Conservation (phyloP, 2,113 vertebrate species). For the Solea solea region DNA sequence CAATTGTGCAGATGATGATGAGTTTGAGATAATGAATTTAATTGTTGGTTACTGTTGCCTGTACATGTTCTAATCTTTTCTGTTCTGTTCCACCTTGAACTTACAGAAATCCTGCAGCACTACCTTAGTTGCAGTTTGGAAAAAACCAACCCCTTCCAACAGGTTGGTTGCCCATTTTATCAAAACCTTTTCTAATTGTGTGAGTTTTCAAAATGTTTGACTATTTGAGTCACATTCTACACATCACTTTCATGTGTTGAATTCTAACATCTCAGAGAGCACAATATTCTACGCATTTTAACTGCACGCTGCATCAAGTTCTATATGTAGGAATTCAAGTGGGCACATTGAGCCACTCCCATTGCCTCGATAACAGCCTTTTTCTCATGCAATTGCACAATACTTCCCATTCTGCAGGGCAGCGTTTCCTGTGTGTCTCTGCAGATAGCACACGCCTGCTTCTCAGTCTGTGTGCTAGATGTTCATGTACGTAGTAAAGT, state of each 20-base stretch:
- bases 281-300: conserved; percentile 4
- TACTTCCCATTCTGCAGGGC: conserved; percentile 40
- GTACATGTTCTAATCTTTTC: background rate
- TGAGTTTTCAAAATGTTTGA: background rate
- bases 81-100: conserved; percentile 3
- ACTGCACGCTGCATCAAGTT: conserved; percentile 28
- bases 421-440: conserved; percentile 42
- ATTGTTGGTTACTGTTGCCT: no score
- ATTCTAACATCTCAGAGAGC: background rate
- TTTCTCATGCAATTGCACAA: conserved; percentile 25
- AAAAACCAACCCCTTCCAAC: conserved; percentile 93
- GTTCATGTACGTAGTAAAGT: conserved; percentile 21
- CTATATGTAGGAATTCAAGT: conserved; percentile 40
- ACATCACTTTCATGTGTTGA: background rate
- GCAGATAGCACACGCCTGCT: background rate
- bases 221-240: background rate
- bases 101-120: conserved; percentile 89
- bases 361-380: conserved; percentile 13
- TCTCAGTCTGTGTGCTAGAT: conserved; percentile 11
- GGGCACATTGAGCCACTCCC: conserved; percentile 40
- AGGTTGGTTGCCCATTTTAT: conserved; percentile 82
- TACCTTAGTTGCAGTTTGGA: conserved; percentile 89
- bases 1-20: no score
- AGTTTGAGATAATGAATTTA: no score
- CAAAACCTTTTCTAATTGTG: background rate